Evolutionary conservation across 2,888 invertebrate species (phyloP).

Genomic region (Drosophila meridiana): DNA sequence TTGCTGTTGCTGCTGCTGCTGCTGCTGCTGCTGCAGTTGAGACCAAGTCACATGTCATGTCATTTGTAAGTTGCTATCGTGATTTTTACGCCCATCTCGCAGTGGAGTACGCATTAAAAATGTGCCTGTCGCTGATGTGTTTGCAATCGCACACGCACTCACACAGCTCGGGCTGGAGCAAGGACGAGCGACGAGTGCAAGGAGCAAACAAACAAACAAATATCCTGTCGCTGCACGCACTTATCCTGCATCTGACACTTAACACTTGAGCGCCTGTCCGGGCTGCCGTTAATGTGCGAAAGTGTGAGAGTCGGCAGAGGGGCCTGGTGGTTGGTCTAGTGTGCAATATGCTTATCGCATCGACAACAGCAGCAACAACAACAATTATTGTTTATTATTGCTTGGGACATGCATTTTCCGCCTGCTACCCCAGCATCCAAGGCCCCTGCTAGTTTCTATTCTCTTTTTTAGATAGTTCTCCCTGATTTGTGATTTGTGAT

Average conservation of each 20-base stretch:
- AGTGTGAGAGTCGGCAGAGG: background rate
- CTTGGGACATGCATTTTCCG: slow-evolving; percentile 68
- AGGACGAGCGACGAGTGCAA: slow-evolving; percentile 25
- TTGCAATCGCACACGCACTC: slow-evolving; percentile 47
- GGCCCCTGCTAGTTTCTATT: background rate
- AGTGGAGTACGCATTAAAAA: slow-evolving; percentile 75
- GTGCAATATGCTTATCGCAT: slow-evolving; percentile 71
- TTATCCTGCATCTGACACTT: slow-evolving; percentile 79
- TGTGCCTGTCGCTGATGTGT: slow-evolving; percentile 68
- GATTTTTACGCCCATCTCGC: slow-evolving; percentile 68
- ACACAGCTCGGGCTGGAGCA: slow-evolving; percentile 12
- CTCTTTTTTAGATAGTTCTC: slow-evolving; percentile 22
- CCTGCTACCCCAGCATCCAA: background rate
- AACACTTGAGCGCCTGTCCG: slow-evolving; percentile 68
- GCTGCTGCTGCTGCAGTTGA: background rate
- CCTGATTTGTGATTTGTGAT: slow-evolving; percentile 45
- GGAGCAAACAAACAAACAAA: slow-evolving; percentile 67
- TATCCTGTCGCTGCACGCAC: slow-evolving; percentile 70
- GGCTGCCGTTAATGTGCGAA: slow-evolving; percentile 42
- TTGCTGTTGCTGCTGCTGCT: background rate
- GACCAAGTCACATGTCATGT: slow-evolving; percentile 44
- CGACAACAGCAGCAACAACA: slow-evolving; percentile 60
- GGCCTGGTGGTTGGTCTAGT: background rate
- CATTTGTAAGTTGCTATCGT: slow-evolving; percentile 65
- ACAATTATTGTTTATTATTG: slow-evolving; percentile 78